These are phyloP conservation scores for Eristalinus sepulchralis DNA, from an alignment of 2,888 invertebrate genomes.

Conservation along the genomic window DNA sequence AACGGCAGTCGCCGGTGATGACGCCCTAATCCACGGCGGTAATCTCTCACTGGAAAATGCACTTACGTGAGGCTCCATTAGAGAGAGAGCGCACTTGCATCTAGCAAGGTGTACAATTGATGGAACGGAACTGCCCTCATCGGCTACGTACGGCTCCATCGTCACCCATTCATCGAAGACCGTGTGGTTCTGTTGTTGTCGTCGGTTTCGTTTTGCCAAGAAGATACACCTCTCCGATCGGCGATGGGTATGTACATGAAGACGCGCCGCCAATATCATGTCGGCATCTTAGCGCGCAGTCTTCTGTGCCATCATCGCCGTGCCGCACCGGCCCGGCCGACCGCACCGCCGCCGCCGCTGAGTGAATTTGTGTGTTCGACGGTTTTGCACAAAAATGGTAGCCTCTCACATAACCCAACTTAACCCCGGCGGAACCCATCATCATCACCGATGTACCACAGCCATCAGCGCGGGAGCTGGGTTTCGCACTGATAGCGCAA, in stretches of 20 bases:
- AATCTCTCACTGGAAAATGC: constrained; percentile 72
- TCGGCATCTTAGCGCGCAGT: constrained; percentile 66
- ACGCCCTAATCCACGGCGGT: constrained; percentile 63
- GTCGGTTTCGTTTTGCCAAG: constrained; percentile 25
- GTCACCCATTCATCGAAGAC: constrained; percentile 68
- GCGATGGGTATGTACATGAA: neutral
- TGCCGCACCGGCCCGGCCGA: constrained; percentile 12
- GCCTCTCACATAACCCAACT: constrained; percentile 70
- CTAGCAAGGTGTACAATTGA: constrained; percentile 65
- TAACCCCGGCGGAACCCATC: constrained; percentile 67
- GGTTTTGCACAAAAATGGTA: constrained; percentile 68
- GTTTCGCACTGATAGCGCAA: constrained; percentile 45
- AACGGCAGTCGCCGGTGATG: constrained; percentile 14
- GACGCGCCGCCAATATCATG: constrained; percentile 52
- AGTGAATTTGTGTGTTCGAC: constrained; percentile 71
- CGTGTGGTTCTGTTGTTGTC: neutral
- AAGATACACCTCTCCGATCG: constrained; percentile 31
- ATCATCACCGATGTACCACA: constrained; percentile 50
- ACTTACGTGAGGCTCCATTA: constrained; percentile 66
- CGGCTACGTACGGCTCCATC: constrained; percentile 39
- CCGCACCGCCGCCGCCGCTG: constrained; percentile 41
- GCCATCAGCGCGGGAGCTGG: constrained; percentile 51
- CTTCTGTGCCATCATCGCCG: constrained; percentile 54
- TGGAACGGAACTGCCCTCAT: constrained; percentile 56
- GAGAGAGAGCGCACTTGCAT: constrained; percentile 44